Evolutionary conservation across 2,888 invertebrate genomes (phyloP).

Genomic region (Parelbella ahira): DNA sequence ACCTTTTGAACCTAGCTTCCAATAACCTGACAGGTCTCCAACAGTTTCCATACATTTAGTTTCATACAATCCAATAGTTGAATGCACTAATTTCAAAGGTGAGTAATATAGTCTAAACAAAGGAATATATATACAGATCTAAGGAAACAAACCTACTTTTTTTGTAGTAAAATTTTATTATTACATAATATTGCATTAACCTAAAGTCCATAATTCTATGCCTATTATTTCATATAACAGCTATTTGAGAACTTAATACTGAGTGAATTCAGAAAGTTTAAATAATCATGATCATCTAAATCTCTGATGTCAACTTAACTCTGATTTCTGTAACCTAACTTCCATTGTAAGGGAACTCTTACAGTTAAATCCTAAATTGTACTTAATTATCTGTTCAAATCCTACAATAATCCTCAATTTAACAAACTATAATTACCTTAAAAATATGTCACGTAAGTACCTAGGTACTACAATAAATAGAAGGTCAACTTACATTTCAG

Average conservation of each 20-base stretch:
- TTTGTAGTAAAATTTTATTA: conserved; percentile 69
- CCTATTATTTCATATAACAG: conserved; percentile 53
- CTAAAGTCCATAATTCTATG: conserved; percentile 61
- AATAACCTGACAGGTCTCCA: conserved; percentile 9
- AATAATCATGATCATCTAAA: conserved; percentile 51
- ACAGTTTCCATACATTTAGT: background rate
- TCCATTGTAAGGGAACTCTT: conserved; percentile 57
- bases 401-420: conserved; percentile 54
- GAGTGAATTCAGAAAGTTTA: conserved; percentile 61
- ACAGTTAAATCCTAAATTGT: conserved; percentile 72
- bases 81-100: background rate
- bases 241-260: conserved; percentile 78
- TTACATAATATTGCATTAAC: conserved; percentile 58
- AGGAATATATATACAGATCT: conserved; percentile 68
- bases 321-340: conserved; percentile 57
- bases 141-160: conserved; percentile 77
- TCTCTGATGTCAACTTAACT: conserved; percentile 54
- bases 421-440: conserved; percentile 67
- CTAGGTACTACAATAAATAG: conserved; percentile 79
- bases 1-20: conserved; percentile 2
- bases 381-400: conserved; percentile 62
- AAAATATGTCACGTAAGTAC: conserved; percentile 72
- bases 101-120: conserved; percentile 3
- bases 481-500: conserved; percentile 74
- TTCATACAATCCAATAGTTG: conserved; percentile 15